Evolutionary conservation across 2,113 vertebrate species (phyloP).

Genomic region (Rattus rattus): DNA sequence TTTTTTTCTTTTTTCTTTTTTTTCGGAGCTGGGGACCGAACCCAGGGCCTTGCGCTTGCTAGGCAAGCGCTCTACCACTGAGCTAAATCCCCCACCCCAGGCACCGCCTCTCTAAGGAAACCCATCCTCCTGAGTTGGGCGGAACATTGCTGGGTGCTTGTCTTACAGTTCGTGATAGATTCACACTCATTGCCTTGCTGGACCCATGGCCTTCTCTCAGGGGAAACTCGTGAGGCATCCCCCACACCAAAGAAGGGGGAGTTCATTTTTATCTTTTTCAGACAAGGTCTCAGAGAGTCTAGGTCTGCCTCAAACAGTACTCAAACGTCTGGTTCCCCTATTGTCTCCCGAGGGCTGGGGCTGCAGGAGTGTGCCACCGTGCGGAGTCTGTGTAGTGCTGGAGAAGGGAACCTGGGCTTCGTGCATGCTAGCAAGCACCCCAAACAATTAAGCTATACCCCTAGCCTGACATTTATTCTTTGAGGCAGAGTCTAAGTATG

Average conservation of each 20-base stretch:
- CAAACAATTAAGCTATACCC: background rate
- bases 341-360: background rate
- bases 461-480: background rate
- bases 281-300: background rate
- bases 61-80: no score
- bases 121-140: background rate
- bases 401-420: no score
- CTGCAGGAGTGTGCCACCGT: background rate
- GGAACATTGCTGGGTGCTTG: rapidly evolving
- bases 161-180: background rate
- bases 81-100: background rate
- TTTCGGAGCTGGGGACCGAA: no score
- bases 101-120: background rate
- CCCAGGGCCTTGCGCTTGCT: no score
- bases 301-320: background rate
- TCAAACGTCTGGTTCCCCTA: background rate
- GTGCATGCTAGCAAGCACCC: background rate
- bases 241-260: background rate
- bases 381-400: background rate
- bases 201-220: background rate
- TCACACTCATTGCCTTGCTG: background rate
- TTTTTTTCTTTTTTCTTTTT: no score
- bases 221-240: background rate
- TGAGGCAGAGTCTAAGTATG: background rate
- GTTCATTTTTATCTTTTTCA: background rate